phyloP scores from a whole-genome alignment of 1,140 invertebrate species.

The Drosophila ironensis region DNA sequence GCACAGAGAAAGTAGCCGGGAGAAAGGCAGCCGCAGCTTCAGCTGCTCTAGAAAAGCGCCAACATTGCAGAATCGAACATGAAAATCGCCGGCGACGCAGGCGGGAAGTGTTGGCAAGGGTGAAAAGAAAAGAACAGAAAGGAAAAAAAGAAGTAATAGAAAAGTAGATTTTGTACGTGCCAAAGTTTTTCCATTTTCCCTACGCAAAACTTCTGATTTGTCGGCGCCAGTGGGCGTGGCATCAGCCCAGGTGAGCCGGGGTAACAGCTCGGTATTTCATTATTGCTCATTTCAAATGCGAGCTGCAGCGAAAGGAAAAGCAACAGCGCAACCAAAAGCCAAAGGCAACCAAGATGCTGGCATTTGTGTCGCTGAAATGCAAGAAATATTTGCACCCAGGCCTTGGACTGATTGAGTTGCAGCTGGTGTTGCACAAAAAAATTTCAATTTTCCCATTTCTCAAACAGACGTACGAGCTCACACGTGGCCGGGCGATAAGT shows the following conservation, averaged over 20 bases:
- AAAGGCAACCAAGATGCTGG: conserved; percentile 48
- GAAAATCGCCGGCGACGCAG: conserved; percentile 23
- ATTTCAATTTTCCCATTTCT: conserved; percentile 27
- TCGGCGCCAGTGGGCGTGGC: conserved; percentile 15
- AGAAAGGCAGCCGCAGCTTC: conserved; percentile 1
- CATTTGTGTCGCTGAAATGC: conserved; percentile 54
- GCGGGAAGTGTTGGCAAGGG: conserved; percentile 29
- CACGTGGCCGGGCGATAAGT: background rate
- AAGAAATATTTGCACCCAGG: conserved; percentile 30
- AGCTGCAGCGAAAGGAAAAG: conserved; percentile 16
- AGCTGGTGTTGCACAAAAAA: background rate
- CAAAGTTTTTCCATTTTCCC: conserved; percentile 78
- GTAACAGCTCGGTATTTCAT: conserved; percentile 24
- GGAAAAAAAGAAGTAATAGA: conserved; percentile 59
- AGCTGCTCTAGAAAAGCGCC: no score
- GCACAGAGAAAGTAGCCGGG: conserved; percentile 17
- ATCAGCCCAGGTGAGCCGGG: conserved; percentile 11
- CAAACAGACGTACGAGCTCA: background rate
- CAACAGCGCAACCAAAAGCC: background rate
- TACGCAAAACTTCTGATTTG: conserved; percentile 58
- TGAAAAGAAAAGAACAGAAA: background rate
- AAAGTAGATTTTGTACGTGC: conserved; percentile 75
- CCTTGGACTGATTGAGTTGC: conserved; percentile 15
- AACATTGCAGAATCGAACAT: conserved; percentile 23
- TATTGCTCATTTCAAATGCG: conserved; percentile 67